A percentile compares a stretch with the other conserved stretches of the same genome.
phyloP scores from a whole-genome alignment of 2,888 invertebrate genomes.

The Busseola fusca region DNA sequence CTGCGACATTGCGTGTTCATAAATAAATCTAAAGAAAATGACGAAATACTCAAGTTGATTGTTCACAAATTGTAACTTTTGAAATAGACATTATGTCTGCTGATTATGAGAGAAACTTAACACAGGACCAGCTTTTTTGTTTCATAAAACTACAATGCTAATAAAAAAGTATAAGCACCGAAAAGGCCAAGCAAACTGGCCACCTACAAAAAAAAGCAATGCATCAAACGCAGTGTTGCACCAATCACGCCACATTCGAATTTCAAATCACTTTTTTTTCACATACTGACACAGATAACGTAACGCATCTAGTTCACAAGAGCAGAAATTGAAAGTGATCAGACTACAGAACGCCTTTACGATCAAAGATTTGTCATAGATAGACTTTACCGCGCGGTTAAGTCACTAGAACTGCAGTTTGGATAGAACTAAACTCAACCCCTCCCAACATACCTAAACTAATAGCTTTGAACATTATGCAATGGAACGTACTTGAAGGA shows the following conservation, averaged over 20 bases:
- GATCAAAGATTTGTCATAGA: constrained; percentile 54
- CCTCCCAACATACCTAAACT: constrained; percentile 58
- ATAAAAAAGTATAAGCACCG: background rate
- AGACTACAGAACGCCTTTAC: constrained; percentile 46
- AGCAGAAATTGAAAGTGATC: constrained; percentile 62
- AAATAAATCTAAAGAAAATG: no score
- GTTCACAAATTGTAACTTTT: constrained; percentile 20
- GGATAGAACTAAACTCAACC: constrained; percentile 42
- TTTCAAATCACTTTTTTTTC: constrained; percentile 20
- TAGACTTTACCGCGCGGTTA: constrained; percentile 52
- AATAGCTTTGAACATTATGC: constrained; percentile 61
- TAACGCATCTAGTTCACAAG: constrained; percentile 44
- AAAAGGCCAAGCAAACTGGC: constrained; percentile 23
- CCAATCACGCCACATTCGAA: constrained; percentile 33
- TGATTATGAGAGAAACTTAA: background rate
- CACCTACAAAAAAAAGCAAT: constrained; percentile 28
- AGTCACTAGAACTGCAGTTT: constrained; percentile 37
- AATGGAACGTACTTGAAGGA: constrained; percentile 46
- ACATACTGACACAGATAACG: constrained; percentile 43
- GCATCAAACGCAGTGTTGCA: constrained; percentile 21
- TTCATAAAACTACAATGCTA: background rate
- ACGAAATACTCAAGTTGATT: constrained; percentile 21
- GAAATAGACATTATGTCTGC: constrained; percentile 8
- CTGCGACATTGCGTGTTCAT: no score
- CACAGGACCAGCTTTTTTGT: background rate